Conservation (phyloP, 2,797 vertebrate genomes). For the Chaetodon trifasciatus region DNA sequence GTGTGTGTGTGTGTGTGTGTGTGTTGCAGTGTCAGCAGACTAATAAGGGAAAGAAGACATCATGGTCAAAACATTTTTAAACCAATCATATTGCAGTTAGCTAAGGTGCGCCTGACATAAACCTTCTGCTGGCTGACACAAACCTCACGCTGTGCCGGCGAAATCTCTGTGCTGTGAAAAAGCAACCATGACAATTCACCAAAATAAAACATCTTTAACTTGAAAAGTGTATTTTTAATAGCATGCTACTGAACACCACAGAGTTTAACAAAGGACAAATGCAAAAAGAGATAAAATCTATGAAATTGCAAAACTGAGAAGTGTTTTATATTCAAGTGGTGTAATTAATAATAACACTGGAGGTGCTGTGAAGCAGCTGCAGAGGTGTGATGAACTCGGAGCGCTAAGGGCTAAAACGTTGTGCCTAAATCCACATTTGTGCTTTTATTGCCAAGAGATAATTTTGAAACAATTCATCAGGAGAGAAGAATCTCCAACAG, state of each 20-base stretch:
- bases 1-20: slow-evolving; percentile 17
- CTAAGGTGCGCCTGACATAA: slow-evolving; percentile 57
- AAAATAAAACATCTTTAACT: not conserved
- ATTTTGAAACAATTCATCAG: not conserved
- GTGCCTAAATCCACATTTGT: not conserved
- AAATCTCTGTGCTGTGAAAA: slow-evolving; percentile 12
- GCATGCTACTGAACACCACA: not conserved
- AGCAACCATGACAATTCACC: not conserved
- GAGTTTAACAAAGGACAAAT: not conserved
- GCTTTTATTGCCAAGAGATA: not conserved
- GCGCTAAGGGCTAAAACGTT: not conserved
- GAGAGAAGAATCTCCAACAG: not conserved
- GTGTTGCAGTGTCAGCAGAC: slow-evolving; percentile 66
- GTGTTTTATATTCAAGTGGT: not conserved
- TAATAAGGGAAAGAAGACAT: slow-evolving; percentile 50
- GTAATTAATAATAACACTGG: not conserved
- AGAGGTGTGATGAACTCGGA: not conserved
- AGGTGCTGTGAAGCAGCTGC: slow-evolving; percentile 8
- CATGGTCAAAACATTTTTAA: slow-evolving; percentile 64
- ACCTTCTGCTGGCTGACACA: slow-evolving; percentile 34
- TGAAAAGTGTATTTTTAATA: not conserved
- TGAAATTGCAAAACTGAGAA: not conserved
- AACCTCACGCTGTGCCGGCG: not conserved
- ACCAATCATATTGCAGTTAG: slow-evolving; percentile 57
- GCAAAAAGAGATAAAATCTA: not conserved